Conservation (phyloP, 2,113 vertebrate genomes). For the Crotalus tigris region DNA sequence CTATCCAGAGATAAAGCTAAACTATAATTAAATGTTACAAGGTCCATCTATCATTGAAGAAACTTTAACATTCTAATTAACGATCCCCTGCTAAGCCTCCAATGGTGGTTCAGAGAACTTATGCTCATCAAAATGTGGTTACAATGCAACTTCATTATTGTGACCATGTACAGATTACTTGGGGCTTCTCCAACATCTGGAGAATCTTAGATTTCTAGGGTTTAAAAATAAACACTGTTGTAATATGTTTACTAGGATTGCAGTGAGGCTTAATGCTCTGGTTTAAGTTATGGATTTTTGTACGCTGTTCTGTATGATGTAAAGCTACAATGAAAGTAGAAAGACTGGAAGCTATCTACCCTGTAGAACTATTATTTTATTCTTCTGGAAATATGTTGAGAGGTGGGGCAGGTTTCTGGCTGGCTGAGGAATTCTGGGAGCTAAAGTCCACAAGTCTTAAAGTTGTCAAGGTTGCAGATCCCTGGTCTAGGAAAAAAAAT, state of each 20-base stretch:
- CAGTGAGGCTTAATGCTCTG: not conserved
- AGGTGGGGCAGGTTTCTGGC: accelerated
- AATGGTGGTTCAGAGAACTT: not conserved
- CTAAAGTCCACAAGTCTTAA: no score
- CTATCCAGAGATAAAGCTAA: not conserved
- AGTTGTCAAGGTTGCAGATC: no score
- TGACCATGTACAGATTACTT: not conserved
- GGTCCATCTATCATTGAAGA: not conserved
- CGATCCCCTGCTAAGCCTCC: not conserved
- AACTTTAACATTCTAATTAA: not conserved
- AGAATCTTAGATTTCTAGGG: not conserved
- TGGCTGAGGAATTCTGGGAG: not conserved
- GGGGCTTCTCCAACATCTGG: not conserved
- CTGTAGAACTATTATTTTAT: not conserved
- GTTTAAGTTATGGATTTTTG: not conserved
- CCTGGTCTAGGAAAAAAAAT: not conserved
- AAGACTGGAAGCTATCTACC: not conserved
- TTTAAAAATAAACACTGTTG: not conserved
- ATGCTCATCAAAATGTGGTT: not conserved
- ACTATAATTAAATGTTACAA: not conserved
- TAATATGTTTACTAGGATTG: not conserved
- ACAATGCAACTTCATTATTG: not conserved
- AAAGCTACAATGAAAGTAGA: not conserved
- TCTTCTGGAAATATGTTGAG: accelerated
- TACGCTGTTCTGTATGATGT: not conserved